These are phyloP conservation scores for Syngnathoides biaculeatus DNA, from an alignment of 2,113 vertebrate species.

Conservation along the genomic window DNA sequence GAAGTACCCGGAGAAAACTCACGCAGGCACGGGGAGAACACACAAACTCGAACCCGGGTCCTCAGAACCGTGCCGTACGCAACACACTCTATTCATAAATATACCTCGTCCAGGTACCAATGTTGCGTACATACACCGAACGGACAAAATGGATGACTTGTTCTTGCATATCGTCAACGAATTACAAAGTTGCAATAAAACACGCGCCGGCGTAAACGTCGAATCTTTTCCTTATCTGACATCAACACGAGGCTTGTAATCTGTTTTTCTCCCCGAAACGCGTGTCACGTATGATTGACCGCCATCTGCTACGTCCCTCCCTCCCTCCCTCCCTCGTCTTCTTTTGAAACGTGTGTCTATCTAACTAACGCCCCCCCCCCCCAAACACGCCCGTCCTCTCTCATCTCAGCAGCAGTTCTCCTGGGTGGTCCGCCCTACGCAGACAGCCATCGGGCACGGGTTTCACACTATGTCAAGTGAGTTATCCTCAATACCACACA, in stretches of 20 bases:
- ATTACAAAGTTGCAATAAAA: no score
- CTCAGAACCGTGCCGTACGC: no score
- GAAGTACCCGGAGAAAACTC: no score
- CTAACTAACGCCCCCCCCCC: neutral
- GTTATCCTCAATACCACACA: conserved; percentile 58
- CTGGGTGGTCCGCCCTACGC: conserved; percentile 68
- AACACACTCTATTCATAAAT: no score
- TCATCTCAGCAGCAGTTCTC: conserved; percentile 58
- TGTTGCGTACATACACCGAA: no score
- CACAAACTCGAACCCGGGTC: no score
- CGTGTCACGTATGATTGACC: conserved; percentile 2
- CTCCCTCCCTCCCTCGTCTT: neutral
- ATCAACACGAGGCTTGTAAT: neutral
- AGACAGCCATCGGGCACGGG: conserved; percentile 70
- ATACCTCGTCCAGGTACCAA: no score
- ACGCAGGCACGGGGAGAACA: no score
- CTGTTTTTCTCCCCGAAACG: neutral
- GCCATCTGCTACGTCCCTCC: neutral
- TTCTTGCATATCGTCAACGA: no score
- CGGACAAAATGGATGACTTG: no score
- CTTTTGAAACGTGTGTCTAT: conserved; percentile 7
- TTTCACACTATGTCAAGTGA: conserved; percentile 54
- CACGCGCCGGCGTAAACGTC: no score
- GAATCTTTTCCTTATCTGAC: neutral
- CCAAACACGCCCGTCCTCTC: conserved; percentile 54